Base-by-base conservation (phyloP, 2,113 vertebrate species). In the Prunella himalayana region DNA sequence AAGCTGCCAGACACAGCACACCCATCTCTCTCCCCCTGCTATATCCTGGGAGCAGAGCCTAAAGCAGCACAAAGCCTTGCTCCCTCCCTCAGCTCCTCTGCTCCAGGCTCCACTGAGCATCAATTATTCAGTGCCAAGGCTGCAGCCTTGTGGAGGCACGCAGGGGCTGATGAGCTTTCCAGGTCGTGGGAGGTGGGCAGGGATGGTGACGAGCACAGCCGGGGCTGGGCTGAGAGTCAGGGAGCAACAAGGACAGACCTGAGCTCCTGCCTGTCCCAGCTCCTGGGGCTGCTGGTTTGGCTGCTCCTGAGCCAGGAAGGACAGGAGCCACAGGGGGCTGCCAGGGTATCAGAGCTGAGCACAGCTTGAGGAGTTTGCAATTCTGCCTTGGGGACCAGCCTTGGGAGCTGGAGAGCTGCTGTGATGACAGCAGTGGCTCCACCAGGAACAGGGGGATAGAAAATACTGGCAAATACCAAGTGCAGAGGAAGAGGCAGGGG, bases 201-300 rank as follows among this genome's bases (percentile, higher is more conserved):
- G 44, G 78, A 69, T 45, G 66, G 60, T 17, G 78, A 83, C 8
- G 24, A 76, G 53, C 1, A 0, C 35, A 33, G 61, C 49, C 0
- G 0, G 5, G 57, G 19, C n/a, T 37, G 3, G 10, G 69, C 41
- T 12, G n/a, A 66, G n/a, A 71, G 53, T 11, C 71, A 42, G 44
- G 0, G 0, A 80, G 41, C 0, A 9, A 13, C 0, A 0, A 75
- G 63, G 39, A 2, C 15, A 63, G 72, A 47, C 0, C 0, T 17
- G 44, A 50, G 54, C 6, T 2, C 54, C 14, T 0, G 1, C 30
- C 41, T 60, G 15, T 39, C 63, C 57, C 57, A 49, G 35, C 25
- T 71, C 56, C 35, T 60, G 57, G n/a, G 0, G 1, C 50, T 73
- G 66, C 76, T 23, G 11, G 18, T 42, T 61, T 56, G 51, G 42